Evolutionary conservation across 2,797 vertebrate genomes (phyloP), one percentile per base, ranked within the genome.

Genomic region (Crocidura indochinensis): DNA sequence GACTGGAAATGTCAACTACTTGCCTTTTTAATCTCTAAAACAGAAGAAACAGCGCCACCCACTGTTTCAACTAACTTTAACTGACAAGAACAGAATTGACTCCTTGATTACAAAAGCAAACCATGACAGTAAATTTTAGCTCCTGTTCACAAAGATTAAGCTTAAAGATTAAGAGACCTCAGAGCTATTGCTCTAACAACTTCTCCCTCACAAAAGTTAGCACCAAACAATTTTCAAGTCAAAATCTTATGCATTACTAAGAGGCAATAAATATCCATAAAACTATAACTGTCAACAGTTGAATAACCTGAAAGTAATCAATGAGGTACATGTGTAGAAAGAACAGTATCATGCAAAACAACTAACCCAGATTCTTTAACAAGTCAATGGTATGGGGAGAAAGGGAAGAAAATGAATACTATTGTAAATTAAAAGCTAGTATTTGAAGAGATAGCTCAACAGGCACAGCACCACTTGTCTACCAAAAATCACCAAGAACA

Each of bases 21-120:
- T 78, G 17, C 38, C 68, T 51, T 89, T 94, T 20, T 89, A 22
- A 85, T 88, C 90, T 88, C 79, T 83, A 92, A 95, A 72, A 24
- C 29, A 95, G 17, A 85, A 56, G 76, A 91, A 86, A 96, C 19
- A 95, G 79, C 86, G 80, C 76, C 93, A 91, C 90, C 92, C 53
- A 92, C 64, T 94, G 20, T 27, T 84, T 38, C 38, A 71, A 84
- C 67, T 65, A 46, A 74, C 20, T 80, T 74, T 87, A 77, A 53
- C 38, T 22, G 10, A 24, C 91, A 79, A 17, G 22, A 75, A 67
- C 11, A 94, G 17, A n/a, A 19, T 44, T 49, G 15, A 80, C 24
- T 71, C 27, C 65, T 72, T 76, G 10, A 86, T 71, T 75, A 65
- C 44, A 68, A 78, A 93, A 93, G 14, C 0, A 17, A 90, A 64